Percentiles rank a stretch among this genome's conserved stretches.
Conservation (phyloP, 2,797 vertebrate genomes). For the Mus spretus region DNA sequence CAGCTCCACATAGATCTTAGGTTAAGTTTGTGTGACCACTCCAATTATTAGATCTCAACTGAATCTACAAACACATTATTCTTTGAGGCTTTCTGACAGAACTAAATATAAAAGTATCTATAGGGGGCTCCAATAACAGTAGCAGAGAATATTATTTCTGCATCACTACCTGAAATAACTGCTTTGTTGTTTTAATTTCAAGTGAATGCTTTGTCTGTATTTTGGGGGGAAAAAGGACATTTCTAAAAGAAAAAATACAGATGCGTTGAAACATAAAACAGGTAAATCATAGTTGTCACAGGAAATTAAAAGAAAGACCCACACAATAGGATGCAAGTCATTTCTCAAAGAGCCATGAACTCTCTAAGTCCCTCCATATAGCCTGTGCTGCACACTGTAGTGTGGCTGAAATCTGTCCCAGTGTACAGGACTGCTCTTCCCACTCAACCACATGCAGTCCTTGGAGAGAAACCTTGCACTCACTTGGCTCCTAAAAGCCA, state of each 20-base stretch:
- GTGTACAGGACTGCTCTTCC: not conserved
- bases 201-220: conserved; percentile 35
- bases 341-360: conserved; percentile 30
- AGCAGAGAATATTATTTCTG: conserved; percentile 45
- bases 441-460: not conserved
- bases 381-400: not conserved
- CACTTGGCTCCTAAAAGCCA: not conserved
- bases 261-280: not conserved
- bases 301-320: conserved; percentile 37
- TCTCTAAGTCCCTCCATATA: not conserved
- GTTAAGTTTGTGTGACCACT: conserved; percentile 5
- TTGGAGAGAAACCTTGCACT: conserved; percentile 29
- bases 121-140: not conserved
- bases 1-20: conserved; percentile 23
- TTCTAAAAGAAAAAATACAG: not conserved
- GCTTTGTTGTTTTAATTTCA: conserved; percentile 48
- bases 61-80: conserved; percentile 54
- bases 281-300: not conserved
- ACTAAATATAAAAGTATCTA: not conserved
- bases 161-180: conserved; percentile 26
- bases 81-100: conserved; percentile 32
- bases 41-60: conserved; percentile 37
- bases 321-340: not conserved
- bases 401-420: not conserved
- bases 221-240: not conserved